Evolutionary conservation across 2,888 invertebrate genomes (phyloP).

Genomic region (Slavum lentiscoides): DNA sequence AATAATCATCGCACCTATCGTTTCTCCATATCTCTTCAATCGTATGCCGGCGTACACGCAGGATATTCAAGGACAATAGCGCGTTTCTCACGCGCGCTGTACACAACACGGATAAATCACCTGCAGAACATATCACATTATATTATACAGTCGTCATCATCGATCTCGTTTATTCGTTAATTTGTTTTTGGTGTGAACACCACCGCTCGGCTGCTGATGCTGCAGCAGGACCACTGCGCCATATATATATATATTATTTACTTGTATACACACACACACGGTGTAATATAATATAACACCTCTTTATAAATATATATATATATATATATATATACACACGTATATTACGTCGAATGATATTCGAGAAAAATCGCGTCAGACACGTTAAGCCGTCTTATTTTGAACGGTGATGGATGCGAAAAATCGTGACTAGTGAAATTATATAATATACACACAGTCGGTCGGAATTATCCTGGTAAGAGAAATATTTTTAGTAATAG

Average conservation of each 20-base stretch:
- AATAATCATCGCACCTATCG: too few species aligned
- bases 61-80: too few species aligned
- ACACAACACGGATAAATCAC: too few species aligned
- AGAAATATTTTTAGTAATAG: slow-evolving; percentile 8
- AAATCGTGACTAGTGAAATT: slow-evolving; percentile 39
- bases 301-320: background rate
- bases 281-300: slow-evolving; percentile 19
- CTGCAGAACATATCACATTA: too few species aligned
- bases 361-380: slow-evolving; percentile 13
- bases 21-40: too few species aligned
- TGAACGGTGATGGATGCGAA: slow-evolving; percentile 20
- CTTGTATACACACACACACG: background rate
- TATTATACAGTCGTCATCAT: background rate
- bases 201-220: background rate
- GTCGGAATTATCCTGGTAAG: too few species aligned
- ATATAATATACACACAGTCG: too few species aligned
- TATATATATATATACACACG: background rate
- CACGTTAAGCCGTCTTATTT: background rate
- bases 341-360: slow-evolving; percentile 36
- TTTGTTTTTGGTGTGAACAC: slow-evolving; percentile 44
- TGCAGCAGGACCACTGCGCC: background rate
- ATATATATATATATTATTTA: background rate
- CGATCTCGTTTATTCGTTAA: slow-evolving; percentile 49
- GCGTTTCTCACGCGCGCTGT: too few species aligned
- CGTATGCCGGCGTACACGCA: too few species aligned